Evolutionary conservation across 2,113 vertebrate species (phyloP).

Genomic region (Menidia beryllina): DNA sequence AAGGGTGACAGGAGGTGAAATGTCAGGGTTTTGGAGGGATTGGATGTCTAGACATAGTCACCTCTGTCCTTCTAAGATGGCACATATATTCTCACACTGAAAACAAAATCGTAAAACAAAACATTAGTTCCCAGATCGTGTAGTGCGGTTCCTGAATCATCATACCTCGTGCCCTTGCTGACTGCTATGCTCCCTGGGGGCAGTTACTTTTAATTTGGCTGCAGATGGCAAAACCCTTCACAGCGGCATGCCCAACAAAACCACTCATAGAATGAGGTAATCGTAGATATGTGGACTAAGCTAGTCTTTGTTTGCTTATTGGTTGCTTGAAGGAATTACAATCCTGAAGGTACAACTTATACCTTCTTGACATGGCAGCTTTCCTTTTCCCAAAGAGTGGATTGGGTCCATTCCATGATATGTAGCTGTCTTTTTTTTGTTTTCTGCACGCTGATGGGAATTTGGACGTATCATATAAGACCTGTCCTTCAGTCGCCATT

Average conservation of each 20-base stretch:
- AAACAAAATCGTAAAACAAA: not conserved
- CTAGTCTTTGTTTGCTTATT: not conserved
- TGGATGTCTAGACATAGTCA: constrained; percentile 26
- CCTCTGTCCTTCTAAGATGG: constrained; percentile 19
- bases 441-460: too few relatives aligned
- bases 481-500: too few relatives aligned
- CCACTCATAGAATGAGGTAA: fast-evolving
- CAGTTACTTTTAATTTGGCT: not conserved
- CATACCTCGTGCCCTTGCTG: not conserved
- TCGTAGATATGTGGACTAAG: not conserved
- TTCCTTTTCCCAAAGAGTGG: not conserved
- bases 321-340: not conserved
- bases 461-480: too few relatives aligned
- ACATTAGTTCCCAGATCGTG: not conserved
- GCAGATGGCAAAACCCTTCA: not conserved
- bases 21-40: constrained; percentile 13
- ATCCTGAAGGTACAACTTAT: not conserved
- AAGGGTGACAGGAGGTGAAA: constrained; percentile 32
- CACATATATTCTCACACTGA: constrained; percentile 1
- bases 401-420: not conserved
- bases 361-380: not conserved
- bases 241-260: not conserved
- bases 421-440: not conserved
- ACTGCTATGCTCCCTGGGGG: not conserved
- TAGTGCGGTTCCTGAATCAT: not conserved